These are phyloP conservation scores for Tinamus major DNA, from an alignment of 2,797 vertebrate species.

Conservation along the genomic window DNA sequence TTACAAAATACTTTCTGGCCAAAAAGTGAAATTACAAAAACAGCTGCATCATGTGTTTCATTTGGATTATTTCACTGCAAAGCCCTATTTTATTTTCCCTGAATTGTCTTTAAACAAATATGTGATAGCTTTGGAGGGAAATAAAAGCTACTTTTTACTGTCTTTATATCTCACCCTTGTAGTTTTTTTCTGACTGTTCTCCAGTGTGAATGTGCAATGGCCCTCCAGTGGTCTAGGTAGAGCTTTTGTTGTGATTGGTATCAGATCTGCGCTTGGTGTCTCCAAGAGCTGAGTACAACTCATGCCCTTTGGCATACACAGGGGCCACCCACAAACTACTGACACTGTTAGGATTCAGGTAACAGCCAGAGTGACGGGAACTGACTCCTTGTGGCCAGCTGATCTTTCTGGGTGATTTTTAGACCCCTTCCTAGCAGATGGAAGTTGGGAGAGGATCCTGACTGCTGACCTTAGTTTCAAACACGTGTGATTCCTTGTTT, in stretches of 20 bases:
- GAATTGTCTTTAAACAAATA: background rate
- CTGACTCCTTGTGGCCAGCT: background rate
- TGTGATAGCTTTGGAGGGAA: background rate
- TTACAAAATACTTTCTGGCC: constrained; percentile 22
- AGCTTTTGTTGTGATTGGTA: background rate
- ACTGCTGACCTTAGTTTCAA: background rate
- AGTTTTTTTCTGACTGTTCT: background rate
- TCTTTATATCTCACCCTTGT: background rate
- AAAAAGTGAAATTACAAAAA: constrained; percentile 5
- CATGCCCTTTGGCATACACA: background rate
- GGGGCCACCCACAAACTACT: background rate
- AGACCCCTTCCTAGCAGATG: background rate
- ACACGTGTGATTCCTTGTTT: background rate
- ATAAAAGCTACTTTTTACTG: background rate
- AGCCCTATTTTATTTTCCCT: background rate
- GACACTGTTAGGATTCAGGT: background rate
- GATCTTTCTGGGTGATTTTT: background rate
- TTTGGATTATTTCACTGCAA: constrained; percentile 4
- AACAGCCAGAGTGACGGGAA: background rate
- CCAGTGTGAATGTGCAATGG: background rate
- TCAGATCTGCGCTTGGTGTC: background rate
- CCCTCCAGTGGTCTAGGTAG: background rate
- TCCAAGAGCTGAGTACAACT: background rate
- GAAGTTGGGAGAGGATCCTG: background rate
- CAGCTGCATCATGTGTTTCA: constrained; percentile 2